Conservation (phyloP, 2,888 invertebrate species). For the Merodon equestris region DNA sequence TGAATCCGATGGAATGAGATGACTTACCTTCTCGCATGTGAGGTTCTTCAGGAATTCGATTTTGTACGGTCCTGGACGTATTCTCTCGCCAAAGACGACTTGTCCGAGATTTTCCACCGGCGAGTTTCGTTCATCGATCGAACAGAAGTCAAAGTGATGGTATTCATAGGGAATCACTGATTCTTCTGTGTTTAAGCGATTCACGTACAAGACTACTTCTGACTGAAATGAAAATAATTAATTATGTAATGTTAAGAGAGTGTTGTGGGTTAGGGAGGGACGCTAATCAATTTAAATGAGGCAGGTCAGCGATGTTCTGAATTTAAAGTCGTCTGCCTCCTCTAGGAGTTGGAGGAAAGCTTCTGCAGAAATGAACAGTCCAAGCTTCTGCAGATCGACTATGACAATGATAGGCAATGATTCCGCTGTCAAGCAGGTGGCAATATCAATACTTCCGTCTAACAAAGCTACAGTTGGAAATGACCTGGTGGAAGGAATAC, state of each 20-base stretch:
- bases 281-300: too few relatives aligned
- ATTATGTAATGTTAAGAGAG: neutral
- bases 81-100: conserved; percentile 99
- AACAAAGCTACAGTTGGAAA: too few relatives aligned
- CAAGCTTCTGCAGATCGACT: too few relatives aligned
- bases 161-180: conserved; percentile 99
- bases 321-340: too few relatives aligned
- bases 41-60: conserved; percentile 89
- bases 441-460: too few relatives aligned
- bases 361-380: too few relatives aligned
- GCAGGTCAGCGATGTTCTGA: too few relatives aligned
- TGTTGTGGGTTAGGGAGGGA: too few relatives aligned
- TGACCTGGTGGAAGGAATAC: too few relatives aligned
- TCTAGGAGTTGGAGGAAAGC: too few relatives aligned
- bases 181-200: conserved; percentile 98
- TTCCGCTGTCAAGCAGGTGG: too few relatives aligned
- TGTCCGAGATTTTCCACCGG: conserved; percentile 99
- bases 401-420: too few relatives aligned
- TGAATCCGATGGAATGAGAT: neutral
- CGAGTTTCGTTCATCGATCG: conserved; percentile 86
- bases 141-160: conserved; percentile 97
- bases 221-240: conserved; percentile 84
- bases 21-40: conserved; percentile 80
- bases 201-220: conserved; percentile 93
- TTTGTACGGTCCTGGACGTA: conserved; percentile 94